Conservation (phyloP, 2,797 vertebrate species). For the Brachyalestes nurse region DNA sequence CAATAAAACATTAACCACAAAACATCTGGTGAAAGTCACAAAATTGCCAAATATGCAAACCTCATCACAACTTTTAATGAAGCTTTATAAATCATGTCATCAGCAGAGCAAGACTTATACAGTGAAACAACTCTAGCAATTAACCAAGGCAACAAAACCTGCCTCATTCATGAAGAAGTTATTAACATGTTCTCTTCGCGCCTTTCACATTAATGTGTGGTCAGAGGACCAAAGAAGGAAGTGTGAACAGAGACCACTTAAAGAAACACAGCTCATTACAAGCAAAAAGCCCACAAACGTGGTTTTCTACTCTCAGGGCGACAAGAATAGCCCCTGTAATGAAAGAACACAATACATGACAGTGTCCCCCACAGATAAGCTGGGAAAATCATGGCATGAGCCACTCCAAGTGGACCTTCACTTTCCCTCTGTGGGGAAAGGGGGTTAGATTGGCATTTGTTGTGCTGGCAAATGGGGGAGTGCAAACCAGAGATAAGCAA, state of each 20-base stretch:
- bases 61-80: slow-evolving; percentile 20
- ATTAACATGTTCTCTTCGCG: slow-evolving; percentile 43
- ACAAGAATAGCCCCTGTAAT: slow-evolving; percentile 21
- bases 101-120: slow-evolving; percentile 7
- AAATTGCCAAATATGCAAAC: not conserved
- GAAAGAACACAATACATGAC: slow-evolving; percentile 25
- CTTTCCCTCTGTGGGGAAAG: slow-evolving; percentile 38
- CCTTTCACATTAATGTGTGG: slow-evolving; percentile 29
- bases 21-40: not conserved
- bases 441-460: slow-evolving; percentile 50
- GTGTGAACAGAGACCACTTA: slow-evolving; percentile 2
- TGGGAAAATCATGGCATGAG: slow-evolving; percentile 35
- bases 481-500: slow-evolving; percentile 54
- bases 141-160: slow-evolving; percentile 25
- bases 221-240: slow-evolving; percentile 25
- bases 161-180: slow-evolving; percentile 40
- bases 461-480: slow-evolving; percentile 41
- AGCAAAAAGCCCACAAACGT: slow-evolving; percentile 23
- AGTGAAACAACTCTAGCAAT: slow-evolving; percentile 26
- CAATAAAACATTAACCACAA: not conserved
- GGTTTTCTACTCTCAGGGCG: slow-evolving; percentile 29
- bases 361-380: slow-evolving; percentile 42
- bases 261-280: slow-evolving; percentile 38
- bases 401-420: slow-evolving; percentile 27
- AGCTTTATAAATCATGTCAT: slow-evolving; percentile 11